Conservation (phyloP, 2,888 invertebrate species). For the Stenchaetothrips biformis region DNA sequence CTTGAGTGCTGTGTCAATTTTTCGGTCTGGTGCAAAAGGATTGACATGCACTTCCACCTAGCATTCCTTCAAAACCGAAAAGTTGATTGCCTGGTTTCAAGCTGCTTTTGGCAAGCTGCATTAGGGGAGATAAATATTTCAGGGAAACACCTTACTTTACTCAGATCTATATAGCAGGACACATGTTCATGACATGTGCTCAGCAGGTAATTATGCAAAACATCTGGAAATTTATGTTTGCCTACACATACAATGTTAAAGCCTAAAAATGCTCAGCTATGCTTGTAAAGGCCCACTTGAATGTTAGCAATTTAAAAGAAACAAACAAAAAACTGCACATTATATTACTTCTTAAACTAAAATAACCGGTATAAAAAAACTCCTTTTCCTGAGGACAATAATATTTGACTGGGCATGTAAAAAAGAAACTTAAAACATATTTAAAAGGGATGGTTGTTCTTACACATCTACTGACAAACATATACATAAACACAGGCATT, state of each 20-base stretch:
- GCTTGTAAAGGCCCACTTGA: constrained; percentile 5
- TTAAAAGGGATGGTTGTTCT: constrained; percentile 22
- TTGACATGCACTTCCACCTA: too few species aligned
- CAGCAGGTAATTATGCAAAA: neutral
- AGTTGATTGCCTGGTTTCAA: neutral
- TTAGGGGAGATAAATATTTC: neutral
- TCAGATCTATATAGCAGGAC: constrained; percentile 12
- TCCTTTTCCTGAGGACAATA: neutral
- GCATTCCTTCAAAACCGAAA: too few species aligned
- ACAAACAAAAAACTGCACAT: neutral
- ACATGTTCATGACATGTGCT: neutral
- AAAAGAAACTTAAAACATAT: constrained; percentile 25
- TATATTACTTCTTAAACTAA: constrained; percentile 6
- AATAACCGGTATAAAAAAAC: constrained; percentile 24
- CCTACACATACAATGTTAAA: neutral
- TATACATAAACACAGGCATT: constrained; percentile 6
- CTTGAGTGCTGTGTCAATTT: too few species aligned
- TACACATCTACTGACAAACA: constrained; percentile 23
- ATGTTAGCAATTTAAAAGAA: neutral
- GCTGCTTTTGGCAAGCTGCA: constrained; percentile 1
- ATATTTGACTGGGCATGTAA: constrained; percentile 23
- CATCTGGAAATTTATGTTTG: neutral
- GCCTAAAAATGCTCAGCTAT: constrained; percentile 19
- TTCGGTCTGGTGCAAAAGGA: too few species aligned
- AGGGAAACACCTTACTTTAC: neutral